A percentile compares a stretch with the other conserved stretches of the same genome.
Conservation (phyloP, 64 coral and sea anemone species). For the Montipora efflorescens region DNA sequence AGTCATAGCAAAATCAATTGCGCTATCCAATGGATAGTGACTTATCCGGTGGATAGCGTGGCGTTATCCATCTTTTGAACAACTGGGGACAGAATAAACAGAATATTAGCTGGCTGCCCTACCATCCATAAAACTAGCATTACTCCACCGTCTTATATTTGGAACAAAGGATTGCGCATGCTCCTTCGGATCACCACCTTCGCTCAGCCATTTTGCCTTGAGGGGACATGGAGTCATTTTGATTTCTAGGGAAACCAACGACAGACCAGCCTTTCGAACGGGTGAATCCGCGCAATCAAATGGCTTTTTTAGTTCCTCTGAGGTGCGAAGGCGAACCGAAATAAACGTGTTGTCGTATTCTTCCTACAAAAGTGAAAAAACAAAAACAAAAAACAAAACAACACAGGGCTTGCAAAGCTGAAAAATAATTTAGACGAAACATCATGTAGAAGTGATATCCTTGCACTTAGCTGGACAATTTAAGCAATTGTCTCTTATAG, state of each 20-base stretch:
- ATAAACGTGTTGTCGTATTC: conserved; percentile 72
- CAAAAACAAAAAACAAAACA: not conserved
- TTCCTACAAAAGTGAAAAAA: conserved; percentile 55
- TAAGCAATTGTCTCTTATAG: too few relatives aligned
- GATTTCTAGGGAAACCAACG: conserved; percentile 75
- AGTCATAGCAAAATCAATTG: too few relatives aligned
- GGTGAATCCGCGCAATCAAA: conserved; percentile 51
- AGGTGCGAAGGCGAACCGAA: conserved; percentile 36
- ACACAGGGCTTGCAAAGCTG: not conserved
- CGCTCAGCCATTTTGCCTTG: conserved; percentile 66
- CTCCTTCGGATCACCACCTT: conserved; percentile 59
- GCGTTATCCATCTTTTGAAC: too few relatives aligned
- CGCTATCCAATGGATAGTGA: too few relatives aligned
- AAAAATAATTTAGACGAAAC: too few relatives aligned
- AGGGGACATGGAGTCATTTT: conserved; percentile 58
- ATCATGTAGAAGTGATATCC: too few relatives aligned
- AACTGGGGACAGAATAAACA: too few relatives aligned
- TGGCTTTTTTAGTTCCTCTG: conserved; percentile 70
- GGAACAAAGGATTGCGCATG: conserved; percentile 46
- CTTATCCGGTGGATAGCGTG: too few relatives aligned
- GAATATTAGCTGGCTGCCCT: too few relatives aligned
- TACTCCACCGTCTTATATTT: conserved; percentile 70
- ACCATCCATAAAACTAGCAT: conserved; percentile 56
- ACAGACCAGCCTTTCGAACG: conserved; percentile 65
- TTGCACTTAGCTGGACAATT: too few relatives aligned